Evolutionary conservation across 1,140 invertebrate species (phyloP), one percentile per base, ranked within the genome.

Genomic region (Conus ventricosus): DNA sequence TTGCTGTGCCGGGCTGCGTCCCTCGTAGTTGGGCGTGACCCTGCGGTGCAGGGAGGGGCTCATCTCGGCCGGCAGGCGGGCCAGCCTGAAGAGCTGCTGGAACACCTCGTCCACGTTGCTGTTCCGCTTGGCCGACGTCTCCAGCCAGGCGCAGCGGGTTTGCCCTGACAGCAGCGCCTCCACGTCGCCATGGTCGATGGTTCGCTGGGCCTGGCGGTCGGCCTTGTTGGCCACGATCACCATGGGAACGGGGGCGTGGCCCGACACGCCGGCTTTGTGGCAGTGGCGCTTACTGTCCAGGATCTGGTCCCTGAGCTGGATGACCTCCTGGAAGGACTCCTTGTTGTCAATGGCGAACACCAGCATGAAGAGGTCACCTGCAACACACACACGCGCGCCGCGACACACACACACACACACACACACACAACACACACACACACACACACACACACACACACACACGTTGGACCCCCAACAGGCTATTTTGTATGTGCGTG

Each of bases 281-380:
- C 91, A 93, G 92, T 87, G 91, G 71, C 87, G 88, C 88, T 94
- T 93, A 60, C 91, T 91, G 94, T 98, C 97, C 82, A 97, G 94
- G 91, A 98, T 97, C 94, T 98, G 97, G 91, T 98, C 97, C 71
- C 97, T 96, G 81, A 98, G 96, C 78, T 97, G 96, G 88, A 97
- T 97, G 15, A 97, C 97, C 95, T 98, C 97, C 90, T 98, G 97
- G 92, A 98, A 98, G 0, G 97, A 97, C 93, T 98, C 97, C n/a
- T 97, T 96, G 90, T 97, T 97, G 92, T 98, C 97, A 96, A 98
- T 97, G 92, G 97, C 97, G 94, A 97, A 98, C 11, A 98, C 97
- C 88, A 98, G 95, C 81, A 98, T 96, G 95, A 98, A 98, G 17
- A 98, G 95, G 94, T 98, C 97, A 91, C 97, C 97, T 98, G 96